phyloP scores from a whole-genome alignment of 2,888 invertebrate species.

The Lacanobia oleracea region DNA sequence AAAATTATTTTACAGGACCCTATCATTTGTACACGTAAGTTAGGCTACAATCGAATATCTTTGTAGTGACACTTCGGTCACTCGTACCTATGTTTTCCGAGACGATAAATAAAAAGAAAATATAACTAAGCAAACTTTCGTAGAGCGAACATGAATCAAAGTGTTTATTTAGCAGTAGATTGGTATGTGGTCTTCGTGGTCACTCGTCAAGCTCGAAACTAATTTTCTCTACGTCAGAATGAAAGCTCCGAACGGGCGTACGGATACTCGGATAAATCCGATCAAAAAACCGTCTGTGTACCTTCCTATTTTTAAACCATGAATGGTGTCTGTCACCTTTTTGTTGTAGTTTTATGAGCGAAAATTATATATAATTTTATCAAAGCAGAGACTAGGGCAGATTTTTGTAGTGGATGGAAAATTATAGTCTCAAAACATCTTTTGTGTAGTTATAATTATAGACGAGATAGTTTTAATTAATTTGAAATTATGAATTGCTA shows the following conservation, averaged over 20 bases:
- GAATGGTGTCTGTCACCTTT: conserved; percentile 1
- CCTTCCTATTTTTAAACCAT: not conserved
- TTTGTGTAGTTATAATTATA: conserved; percentile 14
- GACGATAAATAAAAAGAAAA: not conserved
- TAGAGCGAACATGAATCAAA: conserved; percentile 39
- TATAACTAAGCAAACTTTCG: conserved; percentile 29
- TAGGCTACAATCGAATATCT: not conserved
- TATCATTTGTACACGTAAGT: too few relatives aligned
- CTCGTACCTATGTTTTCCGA: not conserved
- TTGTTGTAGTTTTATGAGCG: not conserved
- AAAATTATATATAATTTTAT: conserved; percentile 3
- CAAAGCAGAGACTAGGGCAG: not conserved
- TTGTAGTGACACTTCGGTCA: not conserved
- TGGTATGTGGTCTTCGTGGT: conserved; percentile 79
- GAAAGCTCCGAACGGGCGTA: conserved; percentile 69
- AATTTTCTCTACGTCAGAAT: conserved; percentile 85
- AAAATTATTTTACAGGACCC: not conserved
- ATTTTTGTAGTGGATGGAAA: conserved; percentile 3
- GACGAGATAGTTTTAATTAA: conserved; percentile 22
- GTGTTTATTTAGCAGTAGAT: conserved; percentile 71
- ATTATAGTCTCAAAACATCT: conserved; percentile 3
- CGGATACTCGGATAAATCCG: conserved; percentile 74
- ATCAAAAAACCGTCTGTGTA: conserved; percentile 54
- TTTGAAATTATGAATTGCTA: conserved; percentile 16
- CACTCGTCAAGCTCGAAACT: conserved; percentile 81